A percentile compares a stretch with the other conserved stretches of the same genome.
phyloP scores from a whole-genome alignment of 1,140 invertebrate genomes.

The Drosophila pseudoananassae region DNA sequence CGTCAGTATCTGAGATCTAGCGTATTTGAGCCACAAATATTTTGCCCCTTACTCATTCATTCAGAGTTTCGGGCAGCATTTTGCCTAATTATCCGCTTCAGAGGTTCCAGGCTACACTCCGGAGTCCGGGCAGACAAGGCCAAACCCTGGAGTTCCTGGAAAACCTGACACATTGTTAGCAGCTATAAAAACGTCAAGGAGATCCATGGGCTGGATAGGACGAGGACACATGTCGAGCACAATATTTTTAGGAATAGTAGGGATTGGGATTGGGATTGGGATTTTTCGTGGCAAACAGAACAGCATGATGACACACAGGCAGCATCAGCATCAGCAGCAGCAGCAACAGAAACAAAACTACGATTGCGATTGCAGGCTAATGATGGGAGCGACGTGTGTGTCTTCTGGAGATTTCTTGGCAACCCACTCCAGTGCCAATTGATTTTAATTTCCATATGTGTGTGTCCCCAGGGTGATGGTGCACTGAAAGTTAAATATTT shows the following conservation, averaged over 20 bases:
- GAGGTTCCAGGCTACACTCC: conserved; percentile 12
- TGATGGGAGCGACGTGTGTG: conserved; percentile 47
- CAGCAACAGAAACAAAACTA: conserved; percentile 18
- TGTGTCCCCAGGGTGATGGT: conserved; percentile 3
- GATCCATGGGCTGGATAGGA: conserved; percentile 22
- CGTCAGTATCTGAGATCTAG: conserved; percentile 38
- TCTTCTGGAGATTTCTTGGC: conserved; percentile 25
- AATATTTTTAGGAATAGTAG: conserved; percentile 47
- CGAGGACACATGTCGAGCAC: conserved; percentile 61
- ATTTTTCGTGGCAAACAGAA: conserved; percentile 58
- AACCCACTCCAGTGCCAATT: conserved; percentile 40
- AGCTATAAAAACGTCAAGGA: conserved; percentile 76
- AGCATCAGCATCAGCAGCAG: background rate
- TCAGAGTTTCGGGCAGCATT: conserved; percentile 38
- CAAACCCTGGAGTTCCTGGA: conserved; percentile 59
- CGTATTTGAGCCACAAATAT: conserved; percentile 46
- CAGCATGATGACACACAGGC: conserved; percentile 58
- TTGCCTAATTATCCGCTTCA: conserved; percentile 48
- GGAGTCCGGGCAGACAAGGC: conserved; percentile 12
- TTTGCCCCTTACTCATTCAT: conserved; percentile 43
- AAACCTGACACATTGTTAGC: conserved; percentile 76
- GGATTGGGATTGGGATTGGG: background rate
- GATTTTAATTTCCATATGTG: conserved; percentile 48
- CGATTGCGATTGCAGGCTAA: conserved; percentile 38
- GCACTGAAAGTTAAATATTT: background rate